These are phyloP conservation scores for Saturnia japonica DNA, from an alignment of 2,888 invertebrate species.

Conservation along the genomic window DNA sequence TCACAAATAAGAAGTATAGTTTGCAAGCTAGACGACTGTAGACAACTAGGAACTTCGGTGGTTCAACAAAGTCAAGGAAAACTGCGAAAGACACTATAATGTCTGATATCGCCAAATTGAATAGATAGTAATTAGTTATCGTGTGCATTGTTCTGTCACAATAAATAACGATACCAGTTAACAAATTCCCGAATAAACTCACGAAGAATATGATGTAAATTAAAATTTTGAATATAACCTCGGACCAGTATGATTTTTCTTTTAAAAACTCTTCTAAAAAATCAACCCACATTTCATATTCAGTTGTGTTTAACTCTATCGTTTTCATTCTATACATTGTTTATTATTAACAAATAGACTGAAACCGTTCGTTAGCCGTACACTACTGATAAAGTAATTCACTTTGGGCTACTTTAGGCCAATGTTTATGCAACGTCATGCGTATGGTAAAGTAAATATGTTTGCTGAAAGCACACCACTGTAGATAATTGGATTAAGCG, in stretches of 20 bases:
- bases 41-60: constrained; percentile 14
- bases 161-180: constrained; percentile 64
- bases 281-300: background rate
- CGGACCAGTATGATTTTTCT: background rate
- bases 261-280: background rate
- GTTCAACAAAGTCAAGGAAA: constrained; percentile 40
- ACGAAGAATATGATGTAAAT: constrained; percentile 28
- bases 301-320: background rate
- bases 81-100: constrained; percentile 53
- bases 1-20: constrained; percentile 33
- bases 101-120: constrained; percentile 61
- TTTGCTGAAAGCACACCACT: background rate
- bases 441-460: background rate
- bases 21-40: constrained; percentile 31
- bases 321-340: background rate
- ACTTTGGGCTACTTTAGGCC: background rate
- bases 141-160: constrained; percentile 61
- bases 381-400: background rate
- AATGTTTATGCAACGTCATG: background rate
- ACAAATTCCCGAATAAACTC: constrained; percentile 51
- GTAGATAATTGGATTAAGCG: background rate
- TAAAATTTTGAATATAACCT: background rate
- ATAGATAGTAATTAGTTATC: constrained; percentile 60
- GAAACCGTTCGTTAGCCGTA: background rate
- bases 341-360: background rate